These are phyloP conservation scores for Parotocinclus haroldoi DNA, from an alignment of 2,797 vertebrate genomes.

Conservation along the genomic window DNA sequence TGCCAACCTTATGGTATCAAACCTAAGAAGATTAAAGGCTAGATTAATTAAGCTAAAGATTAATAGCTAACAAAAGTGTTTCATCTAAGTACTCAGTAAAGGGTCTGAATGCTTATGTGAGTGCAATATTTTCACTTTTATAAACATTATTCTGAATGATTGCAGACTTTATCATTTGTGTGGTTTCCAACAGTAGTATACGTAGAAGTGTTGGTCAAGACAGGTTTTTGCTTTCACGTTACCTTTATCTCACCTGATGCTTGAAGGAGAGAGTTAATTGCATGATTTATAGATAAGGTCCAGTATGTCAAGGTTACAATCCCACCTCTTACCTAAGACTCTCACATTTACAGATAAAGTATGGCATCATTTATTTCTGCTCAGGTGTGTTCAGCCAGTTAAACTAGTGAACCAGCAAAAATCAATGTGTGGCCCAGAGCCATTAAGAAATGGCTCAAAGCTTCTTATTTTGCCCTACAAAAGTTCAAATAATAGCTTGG, in stretches of 20 bases:
- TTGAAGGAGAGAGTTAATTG: slow-evolving; percentile 30
- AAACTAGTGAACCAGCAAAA: slow-evolving; percentile 55
- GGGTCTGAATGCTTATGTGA: too few species aligned
- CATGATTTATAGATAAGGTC: slow-evolving; percentile 57
- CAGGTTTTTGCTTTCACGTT: too few species aligned
- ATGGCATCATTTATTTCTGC: slow-evolving; percentile 59
- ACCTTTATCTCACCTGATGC: neutral
- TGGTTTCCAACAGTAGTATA: too few species aligned
- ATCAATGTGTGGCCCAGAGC: slow-evolving; percentile 63
- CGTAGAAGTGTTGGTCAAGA: too few species aligned
- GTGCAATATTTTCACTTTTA: too few species aligned
- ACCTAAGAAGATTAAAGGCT: too few species aligned
- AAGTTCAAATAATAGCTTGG: slow-evolving; percentile 53
- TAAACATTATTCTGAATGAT: too few species aligned
- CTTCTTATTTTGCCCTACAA: slow-evolving; percentile 54
- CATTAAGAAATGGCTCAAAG: slow-evolving; percentile 51
- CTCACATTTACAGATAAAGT: slow-evolving; percentile 76
- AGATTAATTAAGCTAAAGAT: too few species aligned
- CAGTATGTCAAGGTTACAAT: slow-evolving; percentile 77
- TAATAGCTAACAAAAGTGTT: too few species aligned
- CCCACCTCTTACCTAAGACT: slow-evolving; percentile 67
- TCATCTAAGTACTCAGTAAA: too few species aligned
- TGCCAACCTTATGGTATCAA: too few species aligned
- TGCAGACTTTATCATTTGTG: too few species aligned
- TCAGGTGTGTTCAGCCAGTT: slow-evolving; percentile 60